These are phyloP conservation scores for Todus mexicanus DNA, from an alignment of 2,797 vertebrate species.

Conservation along the genomic window DNA sequence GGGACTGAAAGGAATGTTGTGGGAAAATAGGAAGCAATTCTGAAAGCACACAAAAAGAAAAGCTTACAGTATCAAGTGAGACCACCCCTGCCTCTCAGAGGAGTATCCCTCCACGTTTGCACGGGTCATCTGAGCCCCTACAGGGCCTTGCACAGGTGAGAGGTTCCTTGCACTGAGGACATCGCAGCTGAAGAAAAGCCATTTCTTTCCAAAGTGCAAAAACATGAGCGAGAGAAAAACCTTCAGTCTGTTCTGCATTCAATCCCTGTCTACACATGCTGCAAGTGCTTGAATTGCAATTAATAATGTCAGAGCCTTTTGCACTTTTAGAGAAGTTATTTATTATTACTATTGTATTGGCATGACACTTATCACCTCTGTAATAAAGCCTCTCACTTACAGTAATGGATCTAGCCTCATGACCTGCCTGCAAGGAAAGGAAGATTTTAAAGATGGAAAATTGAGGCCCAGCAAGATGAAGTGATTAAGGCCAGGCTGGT, in stretches of 20 bases:
- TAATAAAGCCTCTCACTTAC: constrained; percentile 8
- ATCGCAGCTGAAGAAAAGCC: neutral
- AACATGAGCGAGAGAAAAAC: neutral
- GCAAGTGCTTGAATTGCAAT: constrained; percentile 12
- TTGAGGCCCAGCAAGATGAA: neutral
- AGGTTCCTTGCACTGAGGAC: neutral
- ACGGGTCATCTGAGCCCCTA: neutral
- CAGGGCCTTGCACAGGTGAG: neutral
- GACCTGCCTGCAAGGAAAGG: neutral
- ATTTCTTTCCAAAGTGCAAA: neutral
- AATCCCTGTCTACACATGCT: neutral
- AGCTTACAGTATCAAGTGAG: neutral
- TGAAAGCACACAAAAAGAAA: neutral
- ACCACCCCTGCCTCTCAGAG: neutral
- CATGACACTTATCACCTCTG: constrained; percentile 12
- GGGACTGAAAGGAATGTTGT: neutral
- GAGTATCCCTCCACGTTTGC: neutral
- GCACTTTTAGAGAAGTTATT: constrained; percentile 24
- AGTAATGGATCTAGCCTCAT: neutral
- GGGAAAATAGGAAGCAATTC: neutral
- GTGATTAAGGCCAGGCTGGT: neutral
- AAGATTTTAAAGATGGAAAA: neutral
- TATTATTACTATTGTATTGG: constrained; percentile 46
- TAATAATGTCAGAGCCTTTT: constrained; percentile 37
- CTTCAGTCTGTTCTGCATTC: neutral